Conservation (phyloP, 35 echinoderm and acorn worm species). For the Stichopus chloronotus region DNA sequence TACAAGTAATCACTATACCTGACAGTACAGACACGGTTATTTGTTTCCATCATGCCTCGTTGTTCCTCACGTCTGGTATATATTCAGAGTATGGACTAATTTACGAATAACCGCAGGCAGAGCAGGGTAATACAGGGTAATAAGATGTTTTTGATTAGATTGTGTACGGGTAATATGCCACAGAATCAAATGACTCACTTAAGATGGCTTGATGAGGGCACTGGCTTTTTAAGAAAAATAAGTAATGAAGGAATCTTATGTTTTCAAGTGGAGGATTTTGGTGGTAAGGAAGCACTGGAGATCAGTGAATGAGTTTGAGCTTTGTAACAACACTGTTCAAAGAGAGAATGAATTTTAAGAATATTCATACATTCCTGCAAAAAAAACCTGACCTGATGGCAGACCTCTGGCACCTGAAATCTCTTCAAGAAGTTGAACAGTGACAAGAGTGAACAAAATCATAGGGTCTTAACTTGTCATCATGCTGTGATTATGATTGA, state of each 20-base stretch:
- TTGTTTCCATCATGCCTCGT: not conserved
- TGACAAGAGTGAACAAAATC: too few relatives aligned
- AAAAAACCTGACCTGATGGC: too few relatives aligned
- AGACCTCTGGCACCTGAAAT: too few relatives aligned
- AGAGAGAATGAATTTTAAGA: not conserved
- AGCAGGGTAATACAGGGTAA: not conserved
- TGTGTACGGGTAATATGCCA: not conserved
- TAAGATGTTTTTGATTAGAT: conserved; percentile 39
- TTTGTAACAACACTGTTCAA: not conserved
- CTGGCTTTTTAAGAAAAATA: not conserved
- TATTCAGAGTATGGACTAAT: conserved; percentile 1
- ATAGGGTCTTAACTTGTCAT: too few relatives aligned
- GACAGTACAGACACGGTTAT: not conserved
- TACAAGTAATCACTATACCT: not conserved
- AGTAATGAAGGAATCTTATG: too few relatives aligned
- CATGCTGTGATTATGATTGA: too few relatives aligned
- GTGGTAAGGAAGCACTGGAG: too few relatives aligned
- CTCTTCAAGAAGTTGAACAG: too few relatives aligned
- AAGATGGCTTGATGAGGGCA: not conserved
- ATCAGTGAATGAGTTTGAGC: not conserved
- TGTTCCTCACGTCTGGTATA: not conserved
- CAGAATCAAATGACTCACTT: not conserved
- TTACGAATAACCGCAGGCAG: conserved; percentile 21
- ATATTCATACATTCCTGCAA: too few relatives aligned
- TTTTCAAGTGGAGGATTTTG: too few relatives aligned